Base-by-base conservation (phyloP, 1,140 invertebrate species). In the Polypedilum pembai region DNA sequence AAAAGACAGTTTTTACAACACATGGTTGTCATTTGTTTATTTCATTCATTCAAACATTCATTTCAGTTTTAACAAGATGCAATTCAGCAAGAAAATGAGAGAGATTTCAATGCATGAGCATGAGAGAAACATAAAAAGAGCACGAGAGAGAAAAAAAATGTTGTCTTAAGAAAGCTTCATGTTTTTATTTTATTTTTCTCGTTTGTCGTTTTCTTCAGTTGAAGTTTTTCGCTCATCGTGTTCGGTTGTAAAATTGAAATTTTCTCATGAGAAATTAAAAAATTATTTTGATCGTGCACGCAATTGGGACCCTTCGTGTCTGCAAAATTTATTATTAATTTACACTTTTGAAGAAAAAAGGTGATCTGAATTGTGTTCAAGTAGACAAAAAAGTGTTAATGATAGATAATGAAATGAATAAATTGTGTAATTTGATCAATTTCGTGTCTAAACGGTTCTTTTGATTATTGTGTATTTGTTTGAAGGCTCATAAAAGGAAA, bases 81-180 rank as follows among this genome's bases (percentile, higher is more conserved):
- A 56, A 56, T 56, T 56, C 45, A 56, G 45, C 45, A 56, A n/a
- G n/a, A 56, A 56, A 12, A 15, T 4, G n/a, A 56, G 12, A 33
- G 24, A 33, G 24, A 33, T 33, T 33, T 33, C 24, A 33, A 33
- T 5, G 24, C 24, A n/a, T 56, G 45, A 56, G 45, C 15, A 56
- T n/a, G n/a, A 56, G 45, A 56, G 45, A 56, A 56, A n/a, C 45
- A 56, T n/a, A 56, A 56, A 56, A 56, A n/a, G 45, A 56, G 45
- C 12, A n/a, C n/a, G 45, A 12, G 45, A 56, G 45, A 56, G 45
- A 56, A 56, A 15, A 8, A 45, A 45, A n/a, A 45, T 45, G 41
- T 12, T n/a, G n/a, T 33, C 24, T n/a, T 56, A n/a, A 56, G 45
- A 56, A 56, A 56, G 12, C n/a, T n/a, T n/a, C 3, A 4, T 56